These are phyloP conservation scores for Alcis repandata DNA, from an alignment of 2,888 invertebrate genomes.

Conservation along the genomic window DNA sequence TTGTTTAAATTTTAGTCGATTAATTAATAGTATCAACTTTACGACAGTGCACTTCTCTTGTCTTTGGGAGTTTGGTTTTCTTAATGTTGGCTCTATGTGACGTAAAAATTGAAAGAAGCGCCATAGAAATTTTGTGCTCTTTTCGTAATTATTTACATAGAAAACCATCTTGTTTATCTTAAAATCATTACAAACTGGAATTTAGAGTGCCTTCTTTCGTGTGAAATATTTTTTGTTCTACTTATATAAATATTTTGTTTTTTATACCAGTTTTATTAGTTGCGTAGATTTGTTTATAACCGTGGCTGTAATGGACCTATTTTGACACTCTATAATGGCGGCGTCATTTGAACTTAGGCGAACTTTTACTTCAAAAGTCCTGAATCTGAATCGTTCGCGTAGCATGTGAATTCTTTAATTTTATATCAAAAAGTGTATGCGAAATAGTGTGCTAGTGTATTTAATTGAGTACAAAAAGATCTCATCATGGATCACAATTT, in stretches of 20 bases:
- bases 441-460: not conserved
- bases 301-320: conserved; percentile 72
- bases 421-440: not conserved
- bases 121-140: conserved; percentile 67
- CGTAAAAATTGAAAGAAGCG: conserved; percentile 84
- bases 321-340: conserved; percentile 86
- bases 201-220: conserved; percentile 5
- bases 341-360: conserved; percentile 78
- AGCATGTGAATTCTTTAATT: not conserved
- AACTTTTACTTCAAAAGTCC: conserved; percentile 26
- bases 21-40: not conserved
- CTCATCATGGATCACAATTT: conserved; percentile 77
- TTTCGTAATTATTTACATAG: conserved; percentile 54
- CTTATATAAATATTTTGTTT: not conserved
- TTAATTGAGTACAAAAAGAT: not conserved
- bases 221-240: conserved; percentile 22
- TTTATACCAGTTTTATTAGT: conserved; percentile 22
- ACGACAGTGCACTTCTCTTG: not conserved
- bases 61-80: conserved; percentile 33
- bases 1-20: not conserved
- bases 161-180: conserved; percentile 2
- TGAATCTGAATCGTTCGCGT: not conserved
- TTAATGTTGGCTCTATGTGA: conserved; percentile 65
- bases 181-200: conserved; percentile 28
- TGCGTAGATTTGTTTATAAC: conserved; percentile 79